Percentiles rank a stretch among this genome's conserved stretches.
These are phyloP conservation scores for Scolopax mira DNA, from an alignment of 2,113 vertebrate genomes.

Conservation along the genomic window DNA sequence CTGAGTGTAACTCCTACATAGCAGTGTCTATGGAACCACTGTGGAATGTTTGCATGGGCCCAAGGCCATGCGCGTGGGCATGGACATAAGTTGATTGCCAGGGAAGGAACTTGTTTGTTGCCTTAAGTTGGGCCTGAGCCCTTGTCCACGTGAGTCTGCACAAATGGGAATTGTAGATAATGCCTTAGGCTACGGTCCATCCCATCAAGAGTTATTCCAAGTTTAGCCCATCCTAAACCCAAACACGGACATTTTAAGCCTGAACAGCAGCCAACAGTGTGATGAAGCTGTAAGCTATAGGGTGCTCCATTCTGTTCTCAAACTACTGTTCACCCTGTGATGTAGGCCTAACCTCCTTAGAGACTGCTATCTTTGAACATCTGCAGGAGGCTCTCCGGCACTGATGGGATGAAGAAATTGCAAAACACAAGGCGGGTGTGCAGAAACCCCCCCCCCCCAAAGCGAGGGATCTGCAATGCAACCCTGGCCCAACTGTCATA, in stretches of 20 bases:
- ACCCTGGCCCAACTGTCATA: background rate
- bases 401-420: background rate
- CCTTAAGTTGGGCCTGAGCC: background rate
- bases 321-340: background rate
- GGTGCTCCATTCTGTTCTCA: background rate
- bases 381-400: background rate
- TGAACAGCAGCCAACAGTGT: background rate
- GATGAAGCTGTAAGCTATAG: background rate
- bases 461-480: too few relatives aligned
- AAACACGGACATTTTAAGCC: background rate
- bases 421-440: background rate
- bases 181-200: background rate
- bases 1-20: background rate
- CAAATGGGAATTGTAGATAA: background rate
- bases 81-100: background rate
- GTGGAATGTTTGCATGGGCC: slow-evolving; percentile 30
- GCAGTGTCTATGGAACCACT: background rate
- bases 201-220: background rate
- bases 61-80: background rate
- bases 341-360: background rate
- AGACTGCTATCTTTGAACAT: background rate
- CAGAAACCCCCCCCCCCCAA: too few relatives aligned
- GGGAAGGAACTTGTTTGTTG: slow-evolving; percentile 10
- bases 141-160: background rate
- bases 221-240: background rate